Evolutionary conservation across 2,888 invertebrate genomes (phyloP).

Genomic region (Onchidella celtica): DNA sequence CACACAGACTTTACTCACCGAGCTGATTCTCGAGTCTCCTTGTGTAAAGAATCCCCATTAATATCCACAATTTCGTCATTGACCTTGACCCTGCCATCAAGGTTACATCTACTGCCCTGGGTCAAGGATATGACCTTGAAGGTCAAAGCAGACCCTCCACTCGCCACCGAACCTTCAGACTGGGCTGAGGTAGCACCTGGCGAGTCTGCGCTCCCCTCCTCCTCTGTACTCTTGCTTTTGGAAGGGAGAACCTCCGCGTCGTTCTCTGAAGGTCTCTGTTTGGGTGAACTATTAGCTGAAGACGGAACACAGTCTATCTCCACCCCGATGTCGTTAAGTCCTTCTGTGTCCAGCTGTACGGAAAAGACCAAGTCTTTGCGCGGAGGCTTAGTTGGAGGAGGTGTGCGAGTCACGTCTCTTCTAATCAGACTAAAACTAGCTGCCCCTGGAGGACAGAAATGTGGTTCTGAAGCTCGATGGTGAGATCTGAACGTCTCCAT

Average conservation of each 20-base stretch:
- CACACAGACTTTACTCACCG: constrained; percentile 68
- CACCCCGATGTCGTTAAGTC: constrained; percentile 63
- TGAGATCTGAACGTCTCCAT: constrained; percentile 22
- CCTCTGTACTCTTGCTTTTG: not conserved
- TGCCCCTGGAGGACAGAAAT: not conserved
- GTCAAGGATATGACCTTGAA: constrained; percentile 65
- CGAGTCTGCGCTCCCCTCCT: not conserved
- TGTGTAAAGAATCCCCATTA: constrained; percentile 85
- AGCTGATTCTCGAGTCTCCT: constrained; percentile 64
- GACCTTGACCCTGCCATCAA: constrained; percentile 87
- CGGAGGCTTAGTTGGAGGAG: constrained; percentile 73
- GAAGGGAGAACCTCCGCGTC: not conserved
- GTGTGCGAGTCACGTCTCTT: constrained; percentile 52
- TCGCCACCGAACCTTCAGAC: not conserved
- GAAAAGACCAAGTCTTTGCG: constrained; percentile 70
- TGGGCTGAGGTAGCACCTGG: not conserved
- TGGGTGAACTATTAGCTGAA: constrained; percentile 22
- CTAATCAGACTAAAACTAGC: not conserved
- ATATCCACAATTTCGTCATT: constrained; percentile 94
- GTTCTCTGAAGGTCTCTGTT: constrained; percentile 27
- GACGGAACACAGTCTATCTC: constrained; percentile 61
- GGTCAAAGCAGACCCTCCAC: constrained; percentile 40
- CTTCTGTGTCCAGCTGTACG: constrained; percentile 59
- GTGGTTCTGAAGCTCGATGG: constrained; percentile 38
- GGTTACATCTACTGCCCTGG: constrained; percentile 61